Conservation (phyloP, 2,888 invertebrate genomes). For the Agrilus mali region DNA sequence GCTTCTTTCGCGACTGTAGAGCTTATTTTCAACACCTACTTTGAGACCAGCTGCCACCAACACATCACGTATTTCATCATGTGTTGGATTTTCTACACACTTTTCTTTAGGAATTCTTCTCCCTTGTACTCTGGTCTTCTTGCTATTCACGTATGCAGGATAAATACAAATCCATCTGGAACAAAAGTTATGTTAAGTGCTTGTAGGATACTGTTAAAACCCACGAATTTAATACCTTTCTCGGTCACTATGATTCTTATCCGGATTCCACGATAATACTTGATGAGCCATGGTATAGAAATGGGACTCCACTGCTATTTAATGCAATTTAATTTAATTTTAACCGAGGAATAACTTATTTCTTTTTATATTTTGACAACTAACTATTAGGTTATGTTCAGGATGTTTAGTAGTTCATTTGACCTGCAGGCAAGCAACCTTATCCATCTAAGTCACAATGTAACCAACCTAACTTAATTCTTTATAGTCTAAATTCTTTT, state of each 20-base stretch:
- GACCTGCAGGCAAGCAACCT: too few relatives aligned
- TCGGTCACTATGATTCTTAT: constrained; percentile 68
- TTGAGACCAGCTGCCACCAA: constrained; percentile 69
- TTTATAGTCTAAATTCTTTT: too few relatives aligned
- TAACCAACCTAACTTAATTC: too few relatives aligned
- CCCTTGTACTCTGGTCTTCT: constrained; percentile 83
- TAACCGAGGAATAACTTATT: neutral
- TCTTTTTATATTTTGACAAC: too few relatives aligned
- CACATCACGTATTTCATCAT: constrained; percentile 90
- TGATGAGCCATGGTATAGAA: constrained; percentile 31
- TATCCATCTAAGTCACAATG: too few relatives aligned
- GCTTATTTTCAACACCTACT: constrained; percentile 84
- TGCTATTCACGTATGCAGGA: constrained; percentile 91
- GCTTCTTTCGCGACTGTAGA: constrained; percentile 82
- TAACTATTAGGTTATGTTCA: too few relatives aligned
- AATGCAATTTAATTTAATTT: constrained; percentile 8
- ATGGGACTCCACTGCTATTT: neutral
- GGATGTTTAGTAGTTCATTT: too few relatives aligned
- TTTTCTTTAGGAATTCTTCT: constrained; percentile 69
- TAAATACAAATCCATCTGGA: constrained; percentile 92
- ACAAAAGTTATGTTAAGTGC: constrained; percentile 15
- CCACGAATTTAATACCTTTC: constrained; percentile 44
- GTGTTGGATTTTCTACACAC: constrained; percentile 91
- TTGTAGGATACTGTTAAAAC: too few relatives aligned
- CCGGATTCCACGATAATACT: constrained; percentile 52